phyloP scores from a whole-genome alignment of 2,888 invertebrate genomes.

The Syrista parreyssii region DNA sequence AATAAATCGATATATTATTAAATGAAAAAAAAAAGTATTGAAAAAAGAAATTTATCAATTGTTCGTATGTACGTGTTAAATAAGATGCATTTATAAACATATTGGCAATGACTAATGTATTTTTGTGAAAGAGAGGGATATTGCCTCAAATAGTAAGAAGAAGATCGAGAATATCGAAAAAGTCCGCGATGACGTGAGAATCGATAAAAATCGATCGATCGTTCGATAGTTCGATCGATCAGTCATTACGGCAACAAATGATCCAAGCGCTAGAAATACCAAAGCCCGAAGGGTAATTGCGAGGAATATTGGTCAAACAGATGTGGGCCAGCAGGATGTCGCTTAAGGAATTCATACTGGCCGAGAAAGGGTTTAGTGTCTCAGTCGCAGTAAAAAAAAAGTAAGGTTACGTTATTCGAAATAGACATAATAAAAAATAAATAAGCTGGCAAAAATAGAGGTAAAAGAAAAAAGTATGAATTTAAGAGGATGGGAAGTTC shows the following conservation, averaged over 20 bases:
- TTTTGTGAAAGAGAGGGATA: too few relatives aligned
- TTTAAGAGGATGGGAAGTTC: background rate
- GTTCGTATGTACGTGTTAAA: too few relatives aligned
- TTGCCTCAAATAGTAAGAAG: too few relatives aligned
- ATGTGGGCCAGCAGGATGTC: slow-evolving; percentile 6
- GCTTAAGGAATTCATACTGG: background rate
- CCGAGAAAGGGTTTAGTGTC: background rate
- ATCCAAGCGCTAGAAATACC: background rate
- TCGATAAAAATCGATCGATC: background rate
- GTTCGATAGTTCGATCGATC: background rate
- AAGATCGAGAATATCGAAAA: too few relatives aligned
- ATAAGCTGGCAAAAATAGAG: background rate
- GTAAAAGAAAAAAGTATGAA: background rate
- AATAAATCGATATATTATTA: background rate
- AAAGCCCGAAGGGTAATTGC: background rate
- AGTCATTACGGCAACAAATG: background rate
- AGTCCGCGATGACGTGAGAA: background rate
- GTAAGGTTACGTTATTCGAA: background rate
- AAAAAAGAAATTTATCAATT: background rate
- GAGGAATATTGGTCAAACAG: background rate
- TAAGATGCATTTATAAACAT: too few relatives aligned
- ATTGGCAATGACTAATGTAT: too few relatives aligned
- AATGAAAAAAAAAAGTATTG: background rate
- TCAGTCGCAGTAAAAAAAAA: background rate
- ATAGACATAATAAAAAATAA: background rate